Evolutionary conservation across 2,888 invertebrate genomes (phyloP), one percentile per base, ranked within the genome.

Genomic region (Scaptodrosophila latifasciaeformis): DNA sequence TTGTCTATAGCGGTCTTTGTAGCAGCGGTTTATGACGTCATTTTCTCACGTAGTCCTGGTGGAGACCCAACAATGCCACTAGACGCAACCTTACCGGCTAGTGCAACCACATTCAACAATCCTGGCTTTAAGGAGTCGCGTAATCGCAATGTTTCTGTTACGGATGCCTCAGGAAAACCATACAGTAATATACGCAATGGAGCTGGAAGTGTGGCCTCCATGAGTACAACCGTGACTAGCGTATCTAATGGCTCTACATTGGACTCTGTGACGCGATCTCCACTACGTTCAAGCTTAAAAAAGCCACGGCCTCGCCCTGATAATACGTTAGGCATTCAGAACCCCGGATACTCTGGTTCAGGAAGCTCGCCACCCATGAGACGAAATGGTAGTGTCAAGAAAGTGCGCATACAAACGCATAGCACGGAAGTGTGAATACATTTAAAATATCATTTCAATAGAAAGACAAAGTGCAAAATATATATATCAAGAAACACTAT

Each of bases 331-430:
- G 96, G 96, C 7, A 95, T 96, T 58, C 95, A 93, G 72, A 96
- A 96, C 88, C 95, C 95, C 0, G 92, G 92, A 17, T 86, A 86
- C 51, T 85, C 86, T 1, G 90, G 90, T 74, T 93, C 94, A 0
- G 92, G 94, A 1, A 92, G 93, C 66, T 95, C 95, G 12, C 96
- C 96, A 0, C 92, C 94, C 0, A 88, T 95, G 56, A 91, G 92
- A 45, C 89, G 96, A 50, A 95, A 95, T 74, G 95, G 94, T 1
- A 95, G 95, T 80, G 92, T 94, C 81, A 96, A 96, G 85, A 95
- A 96, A 88, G 96, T 96, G 56, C 90, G 96, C 60, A 96, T 96
- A 85, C 95, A 96, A 84, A 95, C 96, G 30, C 95, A 95, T 84
- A 95, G 95, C 83, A 96, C 96, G 35, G 95, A 95, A 85, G 96